These are phyloP conservation scores for Peucedramus taeniatus DNA, from an alignment of 2,113 vertebrate species.

Conservation along the genomic window DNA sequence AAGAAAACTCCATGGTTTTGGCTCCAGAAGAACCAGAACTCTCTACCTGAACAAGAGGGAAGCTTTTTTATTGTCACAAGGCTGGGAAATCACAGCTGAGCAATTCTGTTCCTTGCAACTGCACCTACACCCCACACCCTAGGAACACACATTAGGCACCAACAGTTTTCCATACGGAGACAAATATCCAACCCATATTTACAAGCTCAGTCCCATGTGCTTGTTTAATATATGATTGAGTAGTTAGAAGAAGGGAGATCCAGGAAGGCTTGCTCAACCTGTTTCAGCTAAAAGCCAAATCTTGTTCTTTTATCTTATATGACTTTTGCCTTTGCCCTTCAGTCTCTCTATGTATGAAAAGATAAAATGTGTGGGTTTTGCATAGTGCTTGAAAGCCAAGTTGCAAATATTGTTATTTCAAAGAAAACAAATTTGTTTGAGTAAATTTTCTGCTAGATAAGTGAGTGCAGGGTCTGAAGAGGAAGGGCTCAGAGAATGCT, in stretches of 20 bases:
- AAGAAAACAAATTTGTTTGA: neutral
- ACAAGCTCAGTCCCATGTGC: neutral
- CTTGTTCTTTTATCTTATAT: neutral
- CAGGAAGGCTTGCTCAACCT: neutral
- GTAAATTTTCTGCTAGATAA: neutral
- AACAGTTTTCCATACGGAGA: neutral
- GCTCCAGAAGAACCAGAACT: neutral
- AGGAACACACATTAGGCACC: neutral
- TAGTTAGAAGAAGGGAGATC: neutral
- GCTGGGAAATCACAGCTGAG: neutral
- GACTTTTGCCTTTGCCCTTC: neutral
- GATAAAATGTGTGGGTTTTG: neutral
- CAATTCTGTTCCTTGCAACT: neutral
- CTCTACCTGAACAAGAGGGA: accelerated
- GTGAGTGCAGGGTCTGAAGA: neutral
- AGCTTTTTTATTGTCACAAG: neutral
- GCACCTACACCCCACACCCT: neutral
- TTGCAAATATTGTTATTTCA: slow-evolving; percentile 11
- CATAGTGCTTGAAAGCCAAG: neutral
- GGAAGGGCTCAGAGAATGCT: neutral
- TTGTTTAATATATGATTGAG: neutral
- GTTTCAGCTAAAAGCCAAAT: neutral
- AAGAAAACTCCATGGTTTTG: neutral
- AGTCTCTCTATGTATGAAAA: neutral
- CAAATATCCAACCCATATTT: neutral